Evolutionary conservation across 2,797 vertebrate species (phyloP), one percentile per base, ranked within the genome.

Genomic region (Bradypodion pumilum): DNA sequence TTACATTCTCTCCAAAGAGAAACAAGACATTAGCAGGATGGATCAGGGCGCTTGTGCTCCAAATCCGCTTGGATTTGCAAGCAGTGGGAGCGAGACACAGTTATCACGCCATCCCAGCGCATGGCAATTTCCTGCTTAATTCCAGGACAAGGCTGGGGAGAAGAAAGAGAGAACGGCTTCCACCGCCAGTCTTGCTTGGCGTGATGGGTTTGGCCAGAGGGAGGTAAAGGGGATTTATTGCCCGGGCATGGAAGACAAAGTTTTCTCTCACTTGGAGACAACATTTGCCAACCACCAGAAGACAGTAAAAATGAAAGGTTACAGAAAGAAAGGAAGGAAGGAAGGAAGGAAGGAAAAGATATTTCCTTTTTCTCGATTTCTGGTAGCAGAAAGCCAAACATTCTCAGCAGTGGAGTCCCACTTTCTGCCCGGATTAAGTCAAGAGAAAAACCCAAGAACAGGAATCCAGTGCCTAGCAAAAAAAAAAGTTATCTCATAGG

Each of bases 1-100:
- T 72, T 84, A 73, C 75, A 63, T 73, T 78, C 76, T 23, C 49
- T 59, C 56, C 68, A 40, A 68, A 46, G 68, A 84, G 82, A 72
- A 78, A 78, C 75, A 84, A 73, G 76, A 63, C 25, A 84, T 72
- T 72, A 78, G 65, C 56, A 9, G 13, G 42, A 78, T 19, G 68
- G 66, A 84, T 78, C 68, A 78, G 52, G 32, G 40, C 42, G 46
- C 78, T 40, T 7, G 65, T 12, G 25, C 74, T 78, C 59, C 40
- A 84, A 73, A 84, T 70, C 69, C 65, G 15, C 44, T 84, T 66
- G 9, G 75, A 56, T 77, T 62, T 70, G 52, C 15, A 2, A 60
- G 13, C 10, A n/a, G 56, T 3, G 23, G n/a, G 44, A 7, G 56
- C 7, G 56, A 5, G 1, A 21, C 4, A 3, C 74, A 23, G 40